phyloP scores from a whole-genome alignment of 2,888 invertebrate genomes.

The Hetaerina titia region DNA sequence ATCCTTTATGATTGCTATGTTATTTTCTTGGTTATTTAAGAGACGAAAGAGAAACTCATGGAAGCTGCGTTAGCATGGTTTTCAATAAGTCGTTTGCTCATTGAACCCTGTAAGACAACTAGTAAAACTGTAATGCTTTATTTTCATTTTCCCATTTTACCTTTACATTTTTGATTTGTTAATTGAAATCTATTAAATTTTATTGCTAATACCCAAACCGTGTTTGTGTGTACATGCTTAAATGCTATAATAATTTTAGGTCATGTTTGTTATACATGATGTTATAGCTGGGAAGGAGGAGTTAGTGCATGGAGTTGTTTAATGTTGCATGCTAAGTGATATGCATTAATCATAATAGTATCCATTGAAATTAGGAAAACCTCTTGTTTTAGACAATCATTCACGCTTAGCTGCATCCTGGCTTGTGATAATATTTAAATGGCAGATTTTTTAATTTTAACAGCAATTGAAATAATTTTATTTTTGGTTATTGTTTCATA shows the following conservation, averaged over 20 bases:
- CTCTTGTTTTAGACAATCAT: not conserved
- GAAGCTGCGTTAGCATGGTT: slow-evolving; percentile 64
- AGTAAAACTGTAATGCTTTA: not conserved
- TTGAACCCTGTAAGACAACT: not conserved
- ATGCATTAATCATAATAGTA: not conserved
- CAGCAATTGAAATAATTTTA: not conserved
- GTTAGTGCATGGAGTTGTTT: slow-evolving; percentile 15
- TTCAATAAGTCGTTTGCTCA: not conserved
- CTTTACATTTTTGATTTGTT: not conserved
- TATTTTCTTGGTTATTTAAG: not conserved
- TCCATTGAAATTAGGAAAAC: not conserved
- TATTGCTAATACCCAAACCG: not conserved
- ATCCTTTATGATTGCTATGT: not conserved
- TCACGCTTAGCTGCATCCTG: not conserved
- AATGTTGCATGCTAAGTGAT: slow-evolving; percentile 24
- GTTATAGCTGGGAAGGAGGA: slow-evolving; percentile 58
- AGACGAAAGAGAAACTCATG: slow-evolving; percentile 56
- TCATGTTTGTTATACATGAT: not conserved
- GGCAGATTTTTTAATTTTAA: not conserved
- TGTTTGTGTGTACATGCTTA: not conserved
- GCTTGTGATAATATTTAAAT: not conserved
- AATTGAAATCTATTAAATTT: not conserved
- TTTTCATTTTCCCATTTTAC: not conserved
- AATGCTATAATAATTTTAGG: not conserved
- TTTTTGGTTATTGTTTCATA: not conserved